These are phyloP conservation scores for Podarcis cretensis DNA, from an alignment of 2,113 vertebrate species.

Conservation along the genomic window DNA sequence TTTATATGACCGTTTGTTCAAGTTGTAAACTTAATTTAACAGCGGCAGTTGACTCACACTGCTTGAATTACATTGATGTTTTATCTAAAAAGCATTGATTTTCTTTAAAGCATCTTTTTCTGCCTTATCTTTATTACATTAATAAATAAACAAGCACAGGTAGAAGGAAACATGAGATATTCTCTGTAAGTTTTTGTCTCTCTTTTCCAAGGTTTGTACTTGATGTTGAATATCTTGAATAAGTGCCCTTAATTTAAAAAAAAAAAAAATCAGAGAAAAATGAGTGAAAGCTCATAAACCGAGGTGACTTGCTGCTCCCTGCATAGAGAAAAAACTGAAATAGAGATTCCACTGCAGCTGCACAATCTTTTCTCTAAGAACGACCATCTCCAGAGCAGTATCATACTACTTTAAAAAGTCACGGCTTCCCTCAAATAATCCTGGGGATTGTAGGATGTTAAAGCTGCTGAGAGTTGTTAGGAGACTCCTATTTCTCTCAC, in stretches of 20 bases:
- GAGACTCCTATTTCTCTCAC: too few relatives aligned
- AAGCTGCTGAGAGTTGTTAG: too few relatives aligned
- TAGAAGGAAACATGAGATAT: slow-evolving; percentile 41
- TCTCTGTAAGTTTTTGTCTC: background rate
- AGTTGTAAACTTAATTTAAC: slow-evolving; percentile 84
- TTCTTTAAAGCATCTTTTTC: slow-evolving; percentile 67
- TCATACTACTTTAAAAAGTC: too few relatives aligned
- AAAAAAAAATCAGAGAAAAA: background rate
- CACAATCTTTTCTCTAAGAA: background rate
- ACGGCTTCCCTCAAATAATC: too few relatives aligned
- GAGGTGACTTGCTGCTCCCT: background rate
- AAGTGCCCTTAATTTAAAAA: background rate
- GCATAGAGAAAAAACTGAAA: background rate
- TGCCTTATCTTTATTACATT: slow-evolving; percentile 71
- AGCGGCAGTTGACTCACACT: slow-evolving; percentile 70
- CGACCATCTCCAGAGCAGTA: too few relatives aligned
- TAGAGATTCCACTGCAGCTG: background rate
- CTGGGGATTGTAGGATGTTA: too few relatives aligned
- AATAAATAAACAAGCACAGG: slow-evolving; percentile 52
- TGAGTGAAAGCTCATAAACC: background rate
- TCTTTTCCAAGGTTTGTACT: background rate
- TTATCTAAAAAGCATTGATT: slow-evolving; percentile 79
- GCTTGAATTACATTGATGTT: slow-evolving; percentile 72
- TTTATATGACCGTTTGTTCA: slow-evolving; percentile 81
- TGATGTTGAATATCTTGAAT: background rate